These are phyloP conservation scores for Xylocampa areola DNA, from an alignment of 2,888 invertebrate species.

Conservation along the genomic window DNA sequence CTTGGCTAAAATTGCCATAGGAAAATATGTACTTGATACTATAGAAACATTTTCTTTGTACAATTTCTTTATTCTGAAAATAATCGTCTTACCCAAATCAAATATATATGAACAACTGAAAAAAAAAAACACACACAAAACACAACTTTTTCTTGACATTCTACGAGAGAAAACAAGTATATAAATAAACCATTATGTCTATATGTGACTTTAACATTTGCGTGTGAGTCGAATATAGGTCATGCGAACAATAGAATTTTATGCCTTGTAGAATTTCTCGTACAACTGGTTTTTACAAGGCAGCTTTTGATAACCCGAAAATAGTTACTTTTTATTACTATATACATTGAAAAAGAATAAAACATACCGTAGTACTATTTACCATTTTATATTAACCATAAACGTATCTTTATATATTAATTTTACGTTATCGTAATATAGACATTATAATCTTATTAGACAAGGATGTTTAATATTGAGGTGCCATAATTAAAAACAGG, in stretches of 20 bases:
- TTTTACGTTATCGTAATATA: too few species aligned
- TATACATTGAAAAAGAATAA: too few species aligned
- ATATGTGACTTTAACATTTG: conserved; percentile 7
- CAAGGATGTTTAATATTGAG: too few species aligned
- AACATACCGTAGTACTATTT: too few species aligned
- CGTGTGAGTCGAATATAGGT: conserved; percentile 23
- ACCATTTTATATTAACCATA: too few species aligned
- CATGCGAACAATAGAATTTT: conserved; percentile 24
- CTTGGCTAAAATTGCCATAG: background rate
- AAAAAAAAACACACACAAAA: too few species aligned
- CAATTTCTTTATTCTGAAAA: background rate
- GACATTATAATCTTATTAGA: too few species aligned
- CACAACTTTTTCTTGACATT: conserved; percentile 6
- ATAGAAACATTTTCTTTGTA: background rate
- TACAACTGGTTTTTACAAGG: conserved; percentile 6
- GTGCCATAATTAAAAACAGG: too few species aligned
- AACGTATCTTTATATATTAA: too few species aligned
- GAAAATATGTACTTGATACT: conserved; percentile 5
- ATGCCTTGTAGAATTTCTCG: conserved; percentile 19
- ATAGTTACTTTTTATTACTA: too few species aligned
- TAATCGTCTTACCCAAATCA: conserved; percentile 8
- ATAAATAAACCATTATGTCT: conserved; percentile 36
- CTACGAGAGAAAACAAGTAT: conserved; percentile 30
- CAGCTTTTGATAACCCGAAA: conserved; percentile 3
- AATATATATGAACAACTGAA: conserved; percentile 3